A percentile compares a stretch with the other conserved stretches of the same genome.
These are phyloP conservation scores for Lutjanus campechanus DNA, from an alignment of 2,797 vertebrate genomes.

Conservation along the genomic window DNA sequence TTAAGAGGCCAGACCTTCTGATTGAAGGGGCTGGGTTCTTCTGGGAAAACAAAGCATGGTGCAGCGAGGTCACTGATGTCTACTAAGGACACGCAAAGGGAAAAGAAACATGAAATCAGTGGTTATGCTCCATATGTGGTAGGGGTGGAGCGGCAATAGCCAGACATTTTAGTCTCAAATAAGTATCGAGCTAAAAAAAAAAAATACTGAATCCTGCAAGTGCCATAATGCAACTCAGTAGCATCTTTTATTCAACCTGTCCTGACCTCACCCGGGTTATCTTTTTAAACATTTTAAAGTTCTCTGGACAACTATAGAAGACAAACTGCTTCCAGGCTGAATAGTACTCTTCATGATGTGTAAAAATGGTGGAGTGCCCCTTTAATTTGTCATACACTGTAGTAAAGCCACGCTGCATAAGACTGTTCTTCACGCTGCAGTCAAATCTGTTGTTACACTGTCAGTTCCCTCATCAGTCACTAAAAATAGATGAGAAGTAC, in stretches of 20 bases:
- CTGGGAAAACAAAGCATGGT: neutral
- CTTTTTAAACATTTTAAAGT: neutral
- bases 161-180: neutral
- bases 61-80: neutral
- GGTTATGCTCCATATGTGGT: neutral
- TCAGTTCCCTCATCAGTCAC: neutral
- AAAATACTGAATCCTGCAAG: neutral
- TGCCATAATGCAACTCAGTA: neutral
- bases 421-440: neutral
- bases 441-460: slow-evolving; percentile 1
- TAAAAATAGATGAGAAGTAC: neutral
- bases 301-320: neutral
- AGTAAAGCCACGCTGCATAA: neutral
- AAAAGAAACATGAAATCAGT: neutral
- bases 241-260: neutral
- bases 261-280: neutral
- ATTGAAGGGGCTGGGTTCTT: neutral
- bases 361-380: no score
- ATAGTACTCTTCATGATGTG: no score
- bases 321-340: neutral
- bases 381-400: neutral
- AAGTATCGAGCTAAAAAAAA: neutral
- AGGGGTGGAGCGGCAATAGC: no score
- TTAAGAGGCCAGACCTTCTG: neutral
- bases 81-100: neutral